Evolutionary conservation across 1,140 invertebrate species (phyloP), one percentile per base, ranked within the genome.

Genomic region (Asobara japonica): DNA sequence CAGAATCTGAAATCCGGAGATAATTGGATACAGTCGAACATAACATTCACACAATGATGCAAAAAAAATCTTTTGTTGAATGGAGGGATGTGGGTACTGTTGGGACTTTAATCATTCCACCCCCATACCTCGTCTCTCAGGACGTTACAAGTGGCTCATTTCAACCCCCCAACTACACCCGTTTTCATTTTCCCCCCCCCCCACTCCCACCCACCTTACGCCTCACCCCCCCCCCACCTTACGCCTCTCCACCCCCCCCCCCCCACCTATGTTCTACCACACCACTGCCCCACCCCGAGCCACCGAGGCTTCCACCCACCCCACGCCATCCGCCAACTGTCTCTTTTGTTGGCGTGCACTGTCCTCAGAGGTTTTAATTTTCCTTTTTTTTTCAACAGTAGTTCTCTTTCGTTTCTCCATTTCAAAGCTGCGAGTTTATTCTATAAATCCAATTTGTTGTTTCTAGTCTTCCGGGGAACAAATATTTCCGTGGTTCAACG

Each of bases 401-500:
- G 3, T 3, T 45, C n/a, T 45, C 30, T 64, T 64, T 64, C 20
- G 0, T 33, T 31, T 16, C 30, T 33, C 16, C 33, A 31, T 45
- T 45, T 64, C 61, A 64, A 64, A 64, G 61, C 61, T 16, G 13
- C 61, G 61, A 64, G 61, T 33, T 36, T 64, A 64, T 36, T 64
- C 33, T 36, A 33, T 64, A 64, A 29, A 65, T 38, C 64, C 64
- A 65, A 65, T 65, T 65, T 65, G 64, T 65, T 65, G 64, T 65
- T 65, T 65, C 64, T 56, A 56, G 51, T 22, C 51, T 56, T 56
- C 18, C 3, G 20, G 13, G 51, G 20, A 25, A 16, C 6, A 18
- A 56, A 56, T 25, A 56, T 56, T 56, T 56, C 22, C 22, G 22
- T 27, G 51, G 22, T 56, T 56, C 51, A 56, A 1, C 11, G 51